Evolutionary conservation across 2,888 invertebrate genomes (phyloP), one percentile per base, ranked within the genome.

Genomic region (Agrotis puta): DNA sequence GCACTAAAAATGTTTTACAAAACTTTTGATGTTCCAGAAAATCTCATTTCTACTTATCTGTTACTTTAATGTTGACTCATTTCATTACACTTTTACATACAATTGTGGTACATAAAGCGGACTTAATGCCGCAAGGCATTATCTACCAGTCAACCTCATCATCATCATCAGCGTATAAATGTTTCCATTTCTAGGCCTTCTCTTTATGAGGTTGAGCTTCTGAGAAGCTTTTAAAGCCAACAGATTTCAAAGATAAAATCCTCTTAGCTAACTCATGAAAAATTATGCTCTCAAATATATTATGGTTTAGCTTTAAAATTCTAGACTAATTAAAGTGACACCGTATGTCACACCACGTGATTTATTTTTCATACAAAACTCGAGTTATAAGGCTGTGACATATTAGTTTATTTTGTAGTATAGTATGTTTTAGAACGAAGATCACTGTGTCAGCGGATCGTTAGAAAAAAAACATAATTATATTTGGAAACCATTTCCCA

Each of bases 331-430:
- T 50, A 59, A 66, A 63, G 47, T 59, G 72, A 58, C 66, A 58
- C 18, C 54, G 0, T 20, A 24, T 58, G 54, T 77, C 58, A 66
- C 27, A 54, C 62, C 65, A 33, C 50, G 63, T 54, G 51, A 72
- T 77, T 66, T 56, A 77, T 73, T 72, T 73, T 77, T 9, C 66
- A n/a, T 58, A 59, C 54, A 59, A 13, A 39, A 33, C 63, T 51
- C 3, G 27, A 54, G 67, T 63, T 22, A 59, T 64, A 77, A 65
- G 27, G 58, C 16, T 20, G 4, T 64, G 50, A 78, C 22, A 72
- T 71, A 58, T 71, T 64, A 59, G 33, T 72, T 72, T n/a, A 70
- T 33, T 53, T n/a, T n/a, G 27, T 4, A 48, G 13, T 48, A 11
- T 16, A 11, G n/a, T 20, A 11, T 39, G 39, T 6, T 70, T 53